A percentile compares a stretch with the other conserved stretches of the same genome.
Evolutionary conservation across 64 coral and sea anemone genomes (phyloP).

Genomic region (Platygyra sinensis): DNA sequence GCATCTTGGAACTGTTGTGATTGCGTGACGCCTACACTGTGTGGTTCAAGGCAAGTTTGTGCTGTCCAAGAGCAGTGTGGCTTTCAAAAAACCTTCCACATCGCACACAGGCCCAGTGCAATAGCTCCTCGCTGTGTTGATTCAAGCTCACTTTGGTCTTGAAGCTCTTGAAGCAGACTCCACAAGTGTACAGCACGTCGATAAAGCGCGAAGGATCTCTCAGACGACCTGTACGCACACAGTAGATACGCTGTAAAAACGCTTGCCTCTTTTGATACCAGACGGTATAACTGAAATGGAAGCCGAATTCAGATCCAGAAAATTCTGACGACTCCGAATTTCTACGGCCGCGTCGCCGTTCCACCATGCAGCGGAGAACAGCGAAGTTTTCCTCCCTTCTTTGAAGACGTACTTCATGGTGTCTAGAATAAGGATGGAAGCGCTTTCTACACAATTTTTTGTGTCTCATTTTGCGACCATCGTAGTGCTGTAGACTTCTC

Average conservation of each 20-base stretch:
- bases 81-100: conserved; percentile 92
- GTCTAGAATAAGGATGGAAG: conserved; percentile 17
- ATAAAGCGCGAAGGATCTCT: neutral
- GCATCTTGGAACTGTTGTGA: neutral
- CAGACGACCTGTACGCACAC: conserved; percentile 34
- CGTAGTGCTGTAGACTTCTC: neutral
- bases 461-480: neutral
- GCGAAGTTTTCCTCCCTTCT: neutral
- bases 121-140: conserved; percentile 86
- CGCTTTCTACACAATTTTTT: neutral
- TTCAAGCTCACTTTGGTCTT: conserved; percentile 73
- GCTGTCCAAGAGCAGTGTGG: conserved; percentile 88
- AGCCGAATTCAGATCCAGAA: conserved; percentile 30
- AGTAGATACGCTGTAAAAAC: conserved; percentile 64
- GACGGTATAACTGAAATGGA: conserved; percentile 45
- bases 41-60: conserved; percentile 72
- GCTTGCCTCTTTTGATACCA: conserved; percentile 29
- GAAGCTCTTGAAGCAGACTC: conserved; percentile 93
- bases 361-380: neutral
- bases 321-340: conserved; percentile 1
- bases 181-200: conserved; percentile 64
- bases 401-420: neutral
- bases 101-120: conserved; percentile 88
- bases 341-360: neutral
- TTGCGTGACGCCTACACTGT: neutral